Conservation (phyloP, 2,113 vertebrate genomes). For the Cyprinus carpio region DNA sequence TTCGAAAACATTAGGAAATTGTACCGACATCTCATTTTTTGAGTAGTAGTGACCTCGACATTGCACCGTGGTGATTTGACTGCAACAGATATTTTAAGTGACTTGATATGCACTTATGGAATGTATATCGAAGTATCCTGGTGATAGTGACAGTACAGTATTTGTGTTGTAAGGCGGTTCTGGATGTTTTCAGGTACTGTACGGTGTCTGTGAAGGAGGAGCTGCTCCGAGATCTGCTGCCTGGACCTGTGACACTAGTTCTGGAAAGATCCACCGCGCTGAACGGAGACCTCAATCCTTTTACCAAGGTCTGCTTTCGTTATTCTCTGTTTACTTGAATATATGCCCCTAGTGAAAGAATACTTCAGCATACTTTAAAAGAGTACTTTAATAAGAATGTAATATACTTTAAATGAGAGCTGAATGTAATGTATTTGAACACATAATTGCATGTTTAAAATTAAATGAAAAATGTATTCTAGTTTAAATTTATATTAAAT, state of each 20-base stretch:
- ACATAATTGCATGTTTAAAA: not conserved
- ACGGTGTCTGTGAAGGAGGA: slow-evolving; percentile 79
- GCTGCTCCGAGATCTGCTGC: slow-evolving; percentile 84
- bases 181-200: slow-evolving; percentile 80
- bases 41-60: too few species aligned
- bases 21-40: too few species aligned
- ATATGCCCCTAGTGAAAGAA: not conserved
- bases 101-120: too few species aligned
- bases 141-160: too few species aligned
- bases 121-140: not conserved
- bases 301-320: slow-evolving; percentile 82
- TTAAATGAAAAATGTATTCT: too few species aligned
- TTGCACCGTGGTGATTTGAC: too few species aligned
- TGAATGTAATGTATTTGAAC: not conserved
- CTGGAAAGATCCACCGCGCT: slow-evolving; percentile 81
- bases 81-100: too few species aligned
- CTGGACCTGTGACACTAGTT: slow-evolving; percentile 92
- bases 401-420: not conserved
- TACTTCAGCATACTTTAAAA: not conserved
- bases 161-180: not conserved
- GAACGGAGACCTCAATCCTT: slow-evolving; percentile 89
- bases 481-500: too few species aligned
- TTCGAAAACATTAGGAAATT: too few species aligned
- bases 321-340: not conserved
- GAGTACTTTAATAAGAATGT: too few species aligned